Evolutionary conservation across 2,888 invertebrate species (phyloP), one percentile per base, ranked within the genome.

Genomic region (Nymphalis urticae): DNA sequence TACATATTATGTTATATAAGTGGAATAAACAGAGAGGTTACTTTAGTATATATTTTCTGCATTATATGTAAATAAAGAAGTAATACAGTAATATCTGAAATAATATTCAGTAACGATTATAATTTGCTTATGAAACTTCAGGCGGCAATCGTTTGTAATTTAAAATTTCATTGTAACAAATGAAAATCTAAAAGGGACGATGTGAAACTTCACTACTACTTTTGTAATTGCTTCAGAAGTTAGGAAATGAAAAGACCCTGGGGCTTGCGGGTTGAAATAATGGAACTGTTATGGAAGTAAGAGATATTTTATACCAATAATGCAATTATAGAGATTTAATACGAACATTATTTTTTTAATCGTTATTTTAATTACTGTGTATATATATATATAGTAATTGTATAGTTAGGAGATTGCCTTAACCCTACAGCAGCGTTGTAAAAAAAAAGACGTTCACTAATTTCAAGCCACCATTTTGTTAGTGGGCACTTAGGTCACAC

Each of bases 201-300:
- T 84, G 81, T 79, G 78, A 82, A 87, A 87, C 85, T 88, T 86
- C 77, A 80, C 80, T 85, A 88, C 87, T 88, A 87, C 88, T 89
- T 88, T 82, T 81, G 85, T 87, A 89, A 89, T 88, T 88, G 87
- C 85, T 83, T 82, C 81, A 77, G 84, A 89, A 88, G 83, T 89
- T 89, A 73, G 75, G 71, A 80, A 83, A 85, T 81, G 82, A 82
- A 84, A 82, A 82, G 81, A 83, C 82, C 83, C 79, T 70, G 76
- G 74, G 81, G 84, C 82, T 75, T 75, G 73, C 72, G 77, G 80
- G 79, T 79, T 81, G 78, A 82, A 83, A 84, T 81, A 82, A 84
- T 79, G 78, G 75, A 83, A 80, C 78, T 77, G 79, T 81, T 82
- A 80, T 59, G 50, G 66, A 66, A 66, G 58, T 62, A 66, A 54